These are phyloP conservation scores for Coptotermes formosanus DNA, from an alignment of 1,140 invertebrate genomes.

Conservation along the genomic window DNA sequence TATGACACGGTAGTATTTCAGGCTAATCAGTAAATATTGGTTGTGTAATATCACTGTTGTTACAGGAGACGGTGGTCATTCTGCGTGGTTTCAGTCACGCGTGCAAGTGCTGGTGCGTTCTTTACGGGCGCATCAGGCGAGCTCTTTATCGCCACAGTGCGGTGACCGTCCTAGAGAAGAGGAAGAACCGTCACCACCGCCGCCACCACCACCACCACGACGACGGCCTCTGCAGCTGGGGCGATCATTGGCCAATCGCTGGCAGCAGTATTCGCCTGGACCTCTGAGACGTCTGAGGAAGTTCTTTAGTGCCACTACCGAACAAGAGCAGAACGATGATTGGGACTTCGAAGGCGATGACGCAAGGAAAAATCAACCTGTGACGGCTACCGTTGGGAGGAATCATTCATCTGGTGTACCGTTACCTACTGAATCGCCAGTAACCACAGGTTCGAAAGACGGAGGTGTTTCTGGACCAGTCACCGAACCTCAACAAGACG, in stretches of 20 bases:
- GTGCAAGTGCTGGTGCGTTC: conserved; percentile 15
- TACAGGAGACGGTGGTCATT: background rate
- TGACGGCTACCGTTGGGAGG: background rate
- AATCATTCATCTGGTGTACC: no score
- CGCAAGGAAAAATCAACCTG: background rate
- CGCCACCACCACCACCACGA: background rate
- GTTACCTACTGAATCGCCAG: background rate
- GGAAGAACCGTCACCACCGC: background rate
- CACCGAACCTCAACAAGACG: background rate
- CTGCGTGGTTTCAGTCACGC: conserved; percentile 10
- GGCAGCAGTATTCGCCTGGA: conserved; percentile 8
- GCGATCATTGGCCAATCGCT: conserved; percentile 20
- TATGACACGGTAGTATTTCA: no score
- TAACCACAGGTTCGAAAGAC: background rate
- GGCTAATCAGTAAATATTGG: background rate
- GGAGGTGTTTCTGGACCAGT: background rate
- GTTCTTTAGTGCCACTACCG: background rate
- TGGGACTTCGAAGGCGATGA: background rate
- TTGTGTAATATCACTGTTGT: background rate
- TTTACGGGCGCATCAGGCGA: conserved; percentile 15
- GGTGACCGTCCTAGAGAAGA: background rate
- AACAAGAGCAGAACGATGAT: background rate
- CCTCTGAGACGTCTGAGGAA: conserved; percentile 16
- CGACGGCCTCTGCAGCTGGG: background rate
- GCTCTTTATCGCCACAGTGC: background rate